Percentiles rank a stretch among this genome's conserved stretches.
phyloP scores from a whole-genome alignment of 2,888 invertebrate species.

The Hypena proboscidalis region DNA sequence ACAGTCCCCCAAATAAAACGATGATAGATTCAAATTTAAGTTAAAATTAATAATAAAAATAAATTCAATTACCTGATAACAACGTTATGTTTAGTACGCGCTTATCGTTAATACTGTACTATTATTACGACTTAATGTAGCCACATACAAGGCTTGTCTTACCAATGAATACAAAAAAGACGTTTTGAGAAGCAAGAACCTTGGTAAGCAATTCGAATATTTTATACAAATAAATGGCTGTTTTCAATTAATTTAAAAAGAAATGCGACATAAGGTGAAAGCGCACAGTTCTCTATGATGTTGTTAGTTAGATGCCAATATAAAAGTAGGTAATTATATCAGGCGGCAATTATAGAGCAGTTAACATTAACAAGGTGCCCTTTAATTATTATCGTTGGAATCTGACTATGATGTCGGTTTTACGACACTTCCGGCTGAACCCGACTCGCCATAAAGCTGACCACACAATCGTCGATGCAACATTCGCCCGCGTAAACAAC shows the following conservation, averaged over 20 bases:
- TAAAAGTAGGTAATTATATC: constrained; percentile 68
- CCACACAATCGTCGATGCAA: constrained; percentile 59
- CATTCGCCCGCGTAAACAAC: constrained; percentile 69
- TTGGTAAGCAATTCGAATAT: no score
- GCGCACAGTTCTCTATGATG: neutral
- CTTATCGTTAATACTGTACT: no score
- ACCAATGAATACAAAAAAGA: no score
- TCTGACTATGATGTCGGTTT: constrained; percentile 71
- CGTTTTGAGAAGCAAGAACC: no score
- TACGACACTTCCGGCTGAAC: constrained; percentile 77
- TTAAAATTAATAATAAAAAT: constrained; percentile 14
- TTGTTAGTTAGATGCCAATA: constrained; percentile 45
- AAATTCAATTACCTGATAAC: constrained; percentile 4
- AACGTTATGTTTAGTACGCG: constrained; percentile 5
- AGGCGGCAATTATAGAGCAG: constrained; percentile 73
- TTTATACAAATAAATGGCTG: no score
- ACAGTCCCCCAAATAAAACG: constrained; percentile 24
- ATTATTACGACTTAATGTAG: no score
- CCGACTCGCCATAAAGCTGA: constrained; percentile 67
- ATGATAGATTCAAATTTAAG: no score
- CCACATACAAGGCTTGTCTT: no score
- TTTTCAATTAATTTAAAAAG: neutral
- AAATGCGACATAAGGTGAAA: neutral
- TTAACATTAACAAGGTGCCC: constrained; percentile 81
- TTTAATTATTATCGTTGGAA: constrained; percentile 78